Evolutionary conservation across 1,140 invertebrate species (phyloP), one percentile per base, ranked within the genome.

Genomic region (Limonius californicus): DNA sequence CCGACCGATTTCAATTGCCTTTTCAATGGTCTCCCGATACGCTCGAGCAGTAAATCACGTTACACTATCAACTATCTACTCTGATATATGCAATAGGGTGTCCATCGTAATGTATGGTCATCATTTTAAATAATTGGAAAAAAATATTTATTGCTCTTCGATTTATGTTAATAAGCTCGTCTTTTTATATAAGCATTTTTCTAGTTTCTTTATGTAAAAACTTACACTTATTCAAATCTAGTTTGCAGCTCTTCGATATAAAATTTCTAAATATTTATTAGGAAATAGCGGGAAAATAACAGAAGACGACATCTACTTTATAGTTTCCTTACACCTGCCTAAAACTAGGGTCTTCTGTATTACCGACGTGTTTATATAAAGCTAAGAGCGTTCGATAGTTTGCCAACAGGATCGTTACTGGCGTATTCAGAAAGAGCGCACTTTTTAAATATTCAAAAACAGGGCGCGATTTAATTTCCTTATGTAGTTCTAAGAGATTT

Each of bases 1-100:
- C 64, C 57, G 71, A 57, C 67, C 68, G 65, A 75, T 75, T 75
- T 75, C 74, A 75, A 75, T 75, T 75, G 72, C 69, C 70, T 74
- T 74, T 74, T 75, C 73, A 74, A 74, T 74, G 72, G 69, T 68
- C 66, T 68, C 65, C 67, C 59, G 70, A 72, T 73, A 74, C 70
- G 68, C 67, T 2, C 68, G 62, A 69, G 57, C 70, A 66, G 62
- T 75, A 75, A 75, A 75, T 75, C 73, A 75, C 71, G 27, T 63
- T 59, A 61, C 70, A 70, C 71, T 74, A 74, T 74, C 72, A 68
- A 70, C 66, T n/a, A n/a, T n/a, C n/a, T 59, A 59, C 60, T 65
- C 59, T 63, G 71, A 72, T 69, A 68, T 67, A 66, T 66, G 65
- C 65, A 70, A 72, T 71, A 65, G 65, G 61, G 61, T 68, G 72